Percentiles rank a stretch among this genome's conserved stretches.
Conservation (phyloP, 1,140 invertebrate species). For the Plectrocnemia conspersa region DNA sequence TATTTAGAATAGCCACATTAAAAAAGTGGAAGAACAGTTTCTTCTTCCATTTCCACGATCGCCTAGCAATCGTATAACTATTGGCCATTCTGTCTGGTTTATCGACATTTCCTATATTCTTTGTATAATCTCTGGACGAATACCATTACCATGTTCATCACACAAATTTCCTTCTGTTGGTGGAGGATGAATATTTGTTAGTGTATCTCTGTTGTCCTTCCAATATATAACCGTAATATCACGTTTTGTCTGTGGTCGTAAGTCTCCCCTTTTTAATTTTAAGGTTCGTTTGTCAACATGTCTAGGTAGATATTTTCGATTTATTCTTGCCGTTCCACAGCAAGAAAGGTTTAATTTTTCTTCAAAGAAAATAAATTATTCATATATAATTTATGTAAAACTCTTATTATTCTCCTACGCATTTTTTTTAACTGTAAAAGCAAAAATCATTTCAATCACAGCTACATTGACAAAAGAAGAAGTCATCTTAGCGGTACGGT, state of each 20-base stretch:
- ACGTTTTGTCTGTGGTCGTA: slow-evolving; percentile 10
- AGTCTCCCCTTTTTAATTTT: slow-evolving; percentile 12
- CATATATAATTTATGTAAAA: no score
- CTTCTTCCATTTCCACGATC: slow-evolving; percentile 5
- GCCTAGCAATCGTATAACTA: slow-evolving; percentile 3
- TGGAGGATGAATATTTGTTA: slow-evolving; percentile 5
- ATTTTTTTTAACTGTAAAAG: no score
- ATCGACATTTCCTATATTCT: no score
- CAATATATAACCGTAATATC: slow-evolving; percentile 6
- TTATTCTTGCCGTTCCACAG: slow-evolving; percentile 4
- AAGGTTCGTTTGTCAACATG: slow-evolving; percentile 7
- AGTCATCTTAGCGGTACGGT: no score
- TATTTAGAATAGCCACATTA: slow-evolving; percentile 7
- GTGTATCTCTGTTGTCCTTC: slow-evolving; percentile 4
- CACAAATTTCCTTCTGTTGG: no score
- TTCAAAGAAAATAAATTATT: no score
- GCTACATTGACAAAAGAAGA: no score
- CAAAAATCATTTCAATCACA: no score
- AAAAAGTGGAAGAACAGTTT: slow-evolving; percentile 5
- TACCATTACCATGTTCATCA: no score
- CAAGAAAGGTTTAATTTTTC: slow-evolving; percentile 4
- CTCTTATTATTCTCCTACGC: no score
- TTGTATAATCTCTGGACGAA: no score
- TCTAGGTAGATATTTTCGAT: slow-evolving; percentile 8
- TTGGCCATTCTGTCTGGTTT: slow-evolving; percentile 1